Conservation (phyloP, 2,797 vertebrate species). For the Falco columbarius region DNA sequence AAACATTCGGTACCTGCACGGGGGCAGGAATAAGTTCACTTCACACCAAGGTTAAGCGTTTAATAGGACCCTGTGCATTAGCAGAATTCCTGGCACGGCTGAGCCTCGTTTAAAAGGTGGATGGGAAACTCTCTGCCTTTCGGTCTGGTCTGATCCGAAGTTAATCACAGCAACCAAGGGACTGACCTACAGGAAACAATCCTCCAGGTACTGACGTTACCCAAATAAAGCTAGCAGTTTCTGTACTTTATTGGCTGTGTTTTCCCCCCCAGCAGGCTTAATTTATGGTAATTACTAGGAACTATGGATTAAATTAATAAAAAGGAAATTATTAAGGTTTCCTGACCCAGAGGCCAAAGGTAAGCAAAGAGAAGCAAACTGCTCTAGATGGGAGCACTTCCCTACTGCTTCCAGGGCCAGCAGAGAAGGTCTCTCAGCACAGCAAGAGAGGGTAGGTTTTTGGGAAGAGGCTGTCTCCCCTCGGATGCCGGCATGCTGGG, state of each 20-base stretch:
- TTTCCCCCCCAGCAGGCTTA: conserved; percentile 58
- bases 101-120: conserved; percentile 50
- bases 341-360: conserved; percentile 55
- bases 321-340: conserved; percentile 68
- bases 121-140: conserved; percentile 60
- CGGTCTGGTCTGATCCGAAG: conserved; percentile 16
- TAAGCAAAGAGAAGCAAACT: conserved; percentile 38
- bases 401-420: not conserved
- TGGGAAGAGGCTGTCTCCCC: not conserved
- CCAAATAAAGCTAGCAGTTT: conserved; percentile 63
- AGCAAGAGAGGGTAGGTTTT: not conserved
- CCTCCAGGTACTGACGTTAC: conserved; percentile 64
- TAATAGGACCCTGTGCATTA: conserved; percentile 51
- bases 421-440: not conserved
- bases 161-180: conserved; percentile 45
- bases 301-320: conserved; percentile 70
- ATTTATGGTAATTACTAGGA: conserved; percentile 73
- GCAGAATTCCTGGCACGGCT: conserved; percentile 47
- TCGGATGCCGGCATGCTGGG: accelerated
- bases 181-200: conserved; percentile 32
- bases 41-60: conserved; percentile 39
- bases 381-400: not conserved
- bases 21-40: conserved; percentile 32
- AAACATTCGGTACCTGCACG: conserved; percentile 25
- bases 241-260: conserved; percentile 63